Conservation (phyloP, 2,113 vertebrate species). For the Pardalotus punctatus region DNA sequence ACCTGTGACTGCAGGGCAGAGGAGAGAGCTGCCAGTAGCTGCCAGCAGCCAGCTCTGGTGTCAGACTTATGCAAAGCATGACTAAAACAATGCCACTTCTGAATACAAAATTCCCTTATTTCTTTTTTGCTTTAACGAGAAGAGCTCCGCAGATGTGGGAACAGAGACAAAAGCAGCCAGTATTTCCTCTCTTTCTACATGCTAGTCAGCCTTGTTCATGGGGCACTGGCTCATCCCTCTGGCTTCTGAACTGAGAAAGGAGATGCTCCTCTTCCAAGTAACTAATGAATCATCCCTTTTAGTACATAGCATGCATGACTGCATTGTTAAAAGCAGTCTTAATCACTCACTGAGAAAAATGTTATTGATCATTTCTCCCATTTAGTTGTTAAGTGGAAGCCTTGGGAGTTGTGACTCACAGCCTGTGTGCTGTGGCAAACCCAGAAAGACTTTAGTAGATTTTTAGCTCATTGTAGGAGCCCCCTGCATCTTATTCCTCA, state of each 20-base stretch:
- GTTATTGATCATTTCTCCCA: background rate
- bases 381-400: slow-evolving; percentile 16
- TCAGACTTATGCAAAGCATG: background rate
- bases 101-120: background rate
- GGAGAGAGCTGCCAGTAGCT: background rate
- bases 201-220: background rate
- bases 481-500: background rate
- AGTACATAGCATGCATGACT: slow-evolving; percentile 30
- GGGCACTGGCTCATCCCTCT: background rate
- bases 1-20: background rate
- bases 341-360: slow-evolving; percentile 47
- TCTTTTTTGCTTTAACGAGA: background rate
- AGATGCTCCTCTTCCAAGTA: background rate
- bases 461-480: background rate
- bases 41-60: background rate
- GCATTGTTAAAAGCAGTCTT: slow-evolving; percentile 42
- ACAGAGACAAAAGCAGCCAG: slow-evolving; percentile 29
- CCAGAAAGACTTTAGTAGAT: background rate
- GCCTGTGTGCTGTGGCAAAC: background rate
- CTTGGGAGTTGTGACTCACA: slow-evolving; percentile 29
- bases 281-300: slow-evolving; percentile 49
- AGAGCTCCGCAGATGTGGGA: background rate
- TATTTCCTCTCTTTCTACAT: slow-evolving; percentile 15
- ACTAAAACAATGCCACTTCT: background rate
- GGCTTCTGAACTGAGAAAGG: slow-evolving; percentile 17